Evolutionary conservation across 1,140 invertebrate genomes (phyloP).

Genomic region (Hormaphis cornu): DNA sequence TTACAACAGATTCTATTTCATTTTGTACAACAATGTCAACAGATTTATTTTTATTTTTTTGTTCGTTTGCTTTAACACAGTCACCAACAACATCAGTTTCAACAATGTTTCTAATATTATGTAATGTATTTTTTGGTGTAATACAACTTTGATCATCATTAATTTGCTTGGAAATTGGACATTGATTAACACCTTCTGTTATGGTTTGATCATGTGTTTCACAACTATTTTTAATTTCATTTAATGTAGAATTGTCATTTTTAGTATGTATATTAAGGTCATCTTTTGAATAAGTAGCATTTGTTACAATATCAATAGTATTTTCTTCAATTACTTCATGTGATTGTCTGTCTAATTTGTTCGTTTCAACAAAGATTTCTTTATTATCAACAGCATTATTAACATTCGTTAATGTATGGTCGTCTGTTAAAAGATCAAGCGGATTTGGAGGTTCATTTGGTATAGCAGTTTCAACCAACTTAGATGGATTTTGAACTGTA

Average conservation of each 20-base stretch:
- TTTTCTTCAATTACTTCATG: neutral
- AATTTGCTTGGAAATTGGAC: neutral
- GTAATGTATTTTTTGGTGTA: neutral
- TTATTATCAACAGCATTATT: neutral
- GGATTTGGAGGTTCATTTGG: neutral
- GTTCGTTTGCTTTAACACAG: neutral
- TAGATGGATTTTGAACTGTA: neutral
- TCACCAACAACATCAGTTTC: neutral
- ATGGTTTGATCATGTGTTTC: neutral
- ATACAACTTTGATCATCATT: neutral
- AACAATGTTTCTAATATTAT: neutral
- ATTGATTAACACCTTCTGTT: neutral
- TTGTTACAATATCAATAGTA: neutral
- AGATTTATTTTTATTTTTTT: neutral
- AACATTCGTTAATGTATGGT: neutral
- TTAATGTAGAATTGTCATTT: neutral
- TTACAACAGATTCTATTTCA: neutral
- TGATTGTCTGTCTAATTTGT: neutral
- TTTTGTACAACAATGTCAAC: neutral
- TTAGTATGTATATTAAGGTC: neutral
- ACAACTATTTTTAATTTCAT: neutral
- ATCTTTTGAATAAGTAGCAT: neutral
- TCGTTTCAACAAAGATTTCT: neutral
- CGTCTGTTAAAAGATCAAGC: neutral
- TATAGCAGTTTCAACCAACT: neutral